Base-by-base conservation (phyloP, 1,140 invertebrate species). In the Ostrea edulis region DNA sequence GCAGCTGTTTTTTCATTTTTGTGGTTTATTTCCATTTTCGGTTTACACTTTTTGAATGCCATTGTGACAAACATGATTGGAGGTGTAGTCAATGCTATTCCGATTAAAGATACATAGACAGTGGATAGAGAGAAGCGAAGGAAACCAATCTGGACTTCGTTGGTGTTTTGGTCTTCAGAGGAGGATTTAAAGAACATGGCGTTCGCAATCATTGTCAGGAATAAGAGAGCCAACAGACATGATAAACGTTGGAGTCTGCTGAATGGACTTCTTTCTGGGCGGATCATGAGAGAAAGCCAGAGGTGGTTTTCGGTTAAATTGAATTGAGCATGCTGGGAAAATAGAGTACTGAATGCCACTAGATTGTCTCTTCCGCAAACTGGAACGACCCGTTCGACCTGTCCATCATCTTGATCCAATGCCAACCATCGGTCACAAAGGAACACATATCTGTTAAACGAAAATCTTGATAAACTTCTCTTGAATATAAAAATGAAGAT, bases 141-240 rank as follows among this genome's bases (percentile, higher is more conserved):
- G 68, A 91, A 82, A 8, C 92, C 90, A 22, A 92, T 77, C 52
- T 84, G 82, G 2, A 92, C 88, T 29, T 88, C 82, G 44, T 86
- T 58, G 4, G 90, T 62, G 4, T 53, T 85, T 25, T 92, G 87
- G 51, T 90, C 89, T 12, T 87, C 88, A 29, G 81, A 54, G 14
- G 82, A 81, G 0, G 86, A 65, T 62, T 87, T 62, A 89, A 93
- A 95, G 90, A 95, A 95, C 94, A 95, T 94, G 44, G 94, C 94
- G 87, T 95, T 95, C 58, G 93, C 89, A 25, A 95, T 94, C 95
- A 95, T 95, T 11, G 94, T 94, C 0, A 94, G 89, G 65, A 95
- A 93, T 4, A 95, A 90, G 9, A 95, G 87, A 22, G 92, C 89
- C 17, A 94, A 82, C 88, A 94, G 93, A 84, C 94, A 95, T 0